A percentile compares a stretch with the other conserved stretches of the same genome.
Evolutionary conservation across 2,113 vertebrate genomes (phyloP).

Genomic region (Mormyrus iriodes): DNA sequence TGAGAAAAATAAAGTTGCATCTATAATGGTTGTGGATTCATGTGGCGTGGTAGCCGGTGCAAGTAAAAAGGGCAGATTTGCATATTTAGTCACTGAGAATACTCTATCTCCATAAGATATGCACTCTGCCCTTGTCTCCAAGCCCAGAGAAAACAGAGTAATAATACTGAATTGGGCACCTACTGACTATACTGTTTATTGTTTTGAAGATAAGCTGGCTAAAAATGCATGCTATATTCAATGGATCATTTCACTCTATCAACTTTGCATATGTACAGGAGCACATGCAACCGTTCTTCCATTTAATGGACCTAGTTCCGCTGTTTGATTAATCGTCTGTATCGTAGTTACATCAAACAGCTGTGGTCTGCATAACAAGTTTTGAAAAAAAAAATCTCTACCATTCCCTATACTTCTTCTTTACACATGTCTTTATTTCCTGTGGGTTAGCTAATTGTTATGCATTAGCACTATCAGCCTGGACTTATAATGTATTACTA

Average conservation of each 20-base stretch:
- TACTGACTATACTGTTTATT: neutral
- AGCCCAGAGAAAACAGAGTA: neutral
- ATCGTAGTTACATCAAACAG: neutral
- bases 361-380: neutral
- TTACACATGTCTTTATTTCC: neutral
- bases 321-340: neutral
- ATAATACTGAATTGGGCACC: neutral
- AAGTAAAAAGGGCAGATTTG: neutral
- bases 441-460: conserved; percentile 27
- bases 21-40: neutral
- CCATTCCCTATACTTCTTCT: neutral
- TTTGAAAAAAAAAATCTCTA: neutral
- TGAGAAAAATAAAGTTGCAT: neutral
- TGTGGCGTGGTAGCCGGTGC: neutral
- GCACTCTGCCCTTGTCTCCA: neutral
- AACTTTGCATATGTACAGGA: neutral
- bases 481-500: conserved; percentile 28
- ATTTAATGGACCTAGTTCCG: neutral
- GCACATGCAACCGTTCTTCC: neutral
- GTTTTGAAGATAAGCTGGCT: neutral
- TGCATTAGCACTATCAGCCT: conserved; percentile 23
- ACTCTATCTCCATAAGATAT: neutral
- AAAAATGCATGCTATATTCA: neutral
- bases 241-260: neutral
- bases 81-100: neutral